Conservation (phyloP, 2,113 vertebrate genomes). For the Mastomys natalensis region DNA sequence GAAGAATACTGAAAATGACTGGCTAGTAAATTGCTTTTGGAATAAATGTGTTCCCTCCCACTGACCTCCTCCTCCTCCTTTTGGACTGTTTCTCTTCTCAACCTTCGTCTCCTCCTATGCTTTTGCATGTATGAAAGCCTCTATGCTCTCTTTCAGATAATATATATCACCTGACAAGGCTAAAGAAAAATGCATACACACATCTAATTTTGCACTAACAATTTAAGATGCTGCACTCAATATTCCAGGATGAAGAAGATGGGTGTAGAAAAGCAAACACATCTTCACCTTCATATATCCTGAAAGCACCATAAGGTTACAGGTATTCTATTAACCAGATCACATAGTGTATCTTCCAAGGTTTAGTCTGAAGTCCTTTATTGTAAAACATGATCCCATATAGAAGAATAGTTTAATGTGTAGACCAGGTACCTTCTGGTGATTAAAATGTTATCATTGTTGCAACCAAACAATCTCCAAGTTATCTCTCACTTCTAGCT, state of each 20-base stretch:
- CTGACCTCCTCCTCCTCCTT: not conserved
- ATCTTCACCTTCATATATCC: not conserved
- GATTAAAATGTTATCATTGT: not conserved
- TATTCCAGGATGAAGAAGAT: not conserved
- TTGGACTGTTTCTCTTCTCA: not conserved
- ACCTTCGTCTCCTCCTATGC: not conserved
- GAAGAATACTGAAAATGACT: constrained; percentile 54
- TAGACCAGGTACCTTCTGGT: not conserved
- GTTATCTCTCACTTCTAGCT: not conserved
- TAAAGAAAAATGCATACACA: not conserved
- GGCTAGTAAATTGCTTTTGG: constrained; percentile 34
- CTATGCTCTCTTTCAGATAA: not conserved
- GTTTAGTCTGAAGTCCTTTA: not conserved
- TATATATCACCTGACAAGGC: not conserved
- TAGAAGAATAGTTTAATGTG: not conserved
- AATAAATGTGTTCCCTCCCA: constrained; percentile 21
- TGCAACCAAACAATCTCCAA: not conserved
- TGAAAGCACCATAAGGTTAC: not conserved
- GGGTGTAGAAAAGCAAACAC: not conserved
- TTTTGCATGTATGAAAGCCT: not conserved
- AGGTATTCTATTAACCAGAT: not conserved
- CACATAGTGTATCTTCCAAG: not conserved
- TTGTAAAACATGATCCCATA: not conserved
- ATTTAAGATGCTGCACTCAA: not conserved
- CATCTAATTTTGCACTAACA: not conserved